Evolutionary conservation across 1,140 invertebrate genomes (phyloP).

Genomic region (Aphidius ervi): DNA sequence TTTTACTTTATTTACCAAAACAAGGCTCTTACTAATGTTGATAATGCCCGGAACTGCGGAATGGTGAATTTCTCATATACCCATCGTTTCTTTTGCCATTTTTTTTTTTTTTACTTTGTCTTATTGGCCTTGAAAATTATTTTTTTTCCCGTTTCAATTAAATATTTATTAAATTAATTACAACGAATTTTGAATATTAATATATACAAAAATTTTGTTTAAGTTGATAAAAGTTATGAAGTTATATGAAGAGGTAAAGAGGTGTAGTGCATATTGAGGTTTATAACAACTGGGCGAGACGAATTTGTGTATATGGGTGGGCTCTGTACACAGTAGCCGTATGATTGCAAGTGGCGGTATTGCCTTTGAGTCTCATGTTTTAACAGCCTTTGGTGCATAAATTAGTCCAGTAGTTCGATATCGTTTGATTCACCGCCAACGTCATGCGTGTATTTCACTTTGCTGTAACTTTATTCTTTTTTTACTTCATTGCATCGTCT

Average conservation of each 20-base stretch:
- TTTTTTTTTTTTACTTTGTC: conserved; percentile 1
- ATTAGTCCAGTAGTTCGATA: conserved; percentile 52
- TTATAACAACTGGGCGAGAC: conserved; percentile 25
- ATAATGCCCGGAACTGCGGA: conserved; percentile 10
- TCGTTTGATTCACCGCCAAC: conserved; percentile 51
- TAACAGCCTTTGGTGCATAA: conserved; percentile 52
- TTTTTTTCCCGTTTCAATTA: too few species aligned
- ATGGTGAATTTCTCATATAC: neutral
- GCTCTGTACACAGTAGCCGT: conserved; percentile 32
- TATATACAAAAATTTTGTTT: too few species aligned
- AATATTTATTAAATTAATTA: too few species aligned
- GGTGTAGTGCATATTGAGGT: too few species aligned
- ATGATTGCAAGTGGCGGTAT: conserved; percentile 44
- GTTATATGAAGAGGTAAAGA: too few species aligned
- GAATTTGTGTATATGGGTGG: conserved; percentile 27
- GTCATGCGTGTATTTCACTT: conserved; percentile 26
- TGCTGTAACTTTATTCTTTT: conserved; percentile 19
- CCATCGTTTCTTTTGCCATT: neutral
- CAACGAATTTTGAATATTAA: too few species aligned
- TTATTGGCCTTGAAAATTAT: neutral
- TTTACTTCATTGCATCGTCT: conserved; percentile 3
- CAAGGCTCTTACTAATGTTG: conserved; percentile 11
- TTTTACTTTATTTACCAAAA: neutral
- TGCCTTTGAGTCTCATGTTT: conserved; percentile 52
- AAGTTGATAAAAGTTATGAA: too few species aligned